These are phyloP conservation scores for Trachemys scripta DNA, from an alignment of 2,113 vertebrate species.

Conservation along the genomic window DNA sequence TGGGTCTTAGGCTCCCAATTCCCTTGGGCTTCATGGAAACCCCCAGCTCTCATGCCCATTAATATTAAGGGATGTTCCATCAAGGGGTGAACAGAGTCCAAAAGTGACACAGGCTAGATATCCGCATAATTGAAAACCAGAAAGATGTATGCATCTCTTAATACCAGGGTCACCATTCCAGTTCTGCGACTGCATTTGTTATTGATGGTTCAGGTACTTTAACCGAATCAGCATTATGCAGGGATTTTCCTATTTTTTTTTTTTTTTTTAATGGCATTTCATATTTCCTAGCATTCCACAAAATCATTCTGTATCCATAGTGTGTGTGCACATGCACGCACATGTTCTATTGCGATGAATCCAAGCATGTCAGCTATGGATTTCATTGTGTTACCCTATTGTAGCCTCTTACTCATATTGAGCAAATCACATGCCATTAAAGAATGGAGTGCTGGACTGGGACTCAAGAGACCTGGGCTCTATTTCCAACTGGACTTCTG, in stretches of 20 bases:
- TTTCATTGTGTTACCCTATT: not conserved
- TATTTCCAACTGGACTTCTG: not conserved
- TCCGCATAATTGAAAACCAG: not conserved
- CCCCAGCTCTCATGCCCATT: not conserved
- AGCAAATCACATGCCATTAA: not conserved
- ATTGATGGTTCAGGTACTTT: not conserved
- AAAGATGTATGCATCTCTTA: too few relatives aligned
- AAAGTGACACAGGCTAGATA: not conserved
- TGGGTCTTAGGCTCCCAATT: not conserved
- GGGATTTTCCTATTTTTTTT: not conserved
- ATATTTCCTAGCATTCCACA: not conserved
- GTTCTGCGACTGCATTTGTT: not conserved
- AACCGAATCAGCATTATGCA: accelerated
- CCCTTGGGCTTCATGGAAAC: not conserved
- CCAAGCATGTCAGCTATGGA: not conserved
- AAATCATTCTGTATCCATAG: not conserved
- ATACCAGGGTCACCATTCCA: too few relatives aligned
- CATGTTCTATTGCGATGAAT: too few relatives aligned
- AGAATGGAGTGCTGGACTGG: not conserved
- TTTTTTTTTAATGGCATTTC: not conserved
- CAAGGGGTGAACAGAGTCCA: not conserved
- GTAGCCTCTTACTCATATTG: not conserved
- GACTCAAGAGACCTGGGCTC: not conserved
- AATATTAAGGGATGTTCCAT: not conserved
- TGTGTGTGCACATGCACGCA: accelerated